phyloP scores from a whole-genome alignment of 2,797 vertebrate species.

The Ctenopoma kingsleyae region DNA sequence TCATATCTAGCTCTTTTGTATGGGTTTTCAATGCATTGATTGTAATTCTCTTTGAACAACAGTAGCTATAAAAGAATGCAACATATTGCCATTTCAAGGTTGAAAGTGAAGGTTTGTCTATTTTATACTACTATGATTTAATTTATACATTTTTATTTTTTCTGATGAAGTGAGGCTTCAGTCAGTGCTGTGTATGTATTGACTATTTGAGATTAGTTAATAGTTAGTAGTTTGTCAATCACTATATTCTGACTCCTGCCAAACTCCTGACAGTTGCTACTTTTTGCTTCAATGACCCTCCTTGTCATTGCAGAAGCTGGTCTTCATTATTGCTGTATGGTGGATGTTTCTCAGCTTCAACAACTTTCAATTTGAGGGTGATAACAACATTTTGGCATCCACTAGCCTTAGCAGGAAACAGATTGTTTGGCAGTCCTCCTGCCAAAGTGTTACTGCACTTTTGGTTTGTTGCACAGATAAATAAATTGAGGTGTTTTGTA shows the following conservation, averaged over 20 bases:
- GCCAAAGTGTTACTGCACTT: background rate
- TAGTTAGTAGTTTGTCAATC: background rate
- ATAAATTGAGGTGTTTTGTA: background rate
- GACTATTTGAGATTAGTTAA: too few species aligned
- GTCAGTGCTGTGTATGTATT: too few species aligned
- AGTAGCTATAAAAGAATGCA: background rate
- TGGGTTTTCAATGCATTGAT: background rate
- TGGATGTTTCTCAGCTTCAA: constrained; percentile 6
- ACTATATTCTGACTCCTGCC: background rate
- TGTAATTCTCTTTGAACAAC: background rate
- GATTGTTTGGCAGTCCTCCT: background rate
- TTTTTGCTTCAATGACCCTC: constrained; percentile 7
- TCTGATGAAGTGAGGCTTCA: too few species aligned
- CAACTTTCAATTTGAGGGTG: constrained; percentile 19
- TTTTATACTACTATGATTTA: background rate
- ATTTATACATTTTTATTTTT: background rate
- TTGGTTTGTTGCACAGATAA: background rate
- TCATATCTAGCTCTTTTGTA: background rate
- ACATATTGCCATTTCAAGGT: constrained; percentile 1
- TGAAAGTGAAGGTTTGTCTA: background rate
- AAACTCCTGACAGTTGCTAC: constrained; percentile 6
- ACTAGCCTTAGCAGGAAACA: background rate
- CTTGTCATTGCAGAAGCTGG: constrained; percentile 2
- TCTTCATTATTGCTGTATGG: constrained; percentile 10
- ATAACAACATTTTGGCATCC: constrained; percentile 6